Base-by-base conservation (phyloP, 2,113 vertebrate genomes). In the Amia ocellicauda region DNA sequence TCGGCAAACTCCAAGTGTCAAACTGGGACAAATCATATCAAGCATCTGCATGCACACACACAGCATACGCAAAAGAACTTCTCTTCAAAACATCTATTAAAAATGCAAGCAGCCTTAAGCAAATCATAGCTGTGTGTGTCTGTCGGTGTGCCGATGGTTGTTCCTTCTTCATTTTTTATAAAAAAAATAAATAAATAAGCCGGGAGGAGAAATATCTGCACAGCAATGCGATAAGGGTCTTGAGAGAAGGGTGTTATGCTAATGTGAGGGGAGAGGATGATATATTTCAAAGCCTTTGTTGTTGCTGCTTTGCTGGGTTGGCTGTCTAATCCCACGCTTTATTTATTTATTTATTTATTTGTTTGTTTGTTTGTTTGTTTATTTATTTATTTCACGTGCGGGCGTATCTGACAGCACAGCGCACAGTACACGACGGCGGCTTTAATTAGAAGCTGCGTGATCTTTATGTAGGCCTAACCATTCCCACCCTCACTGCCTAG, bases 181-280 rank as follows among this genome's bases (percentile, higher is more conserved):
- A n/a, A n/a, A n/a, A n/a, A n/a, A n/a, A 17, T 56, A 56, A 28
- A 7, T 56, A 56, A 56, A 56, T 29, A 29, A 19, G 29, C 31
- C 26, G 19, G 55, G 55, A 57, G 27, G 2, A 36, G 22, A 20
- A 31, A 36, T 27, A 56, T 9, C 26, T 29, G 27, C 53, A 16
- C 2, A 19, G n/a, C 16, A 16, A 14, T 41, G n/a, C 11, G 23
- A 60, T 47, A 27, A 42, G 20, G 22, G 42, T 40, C 31, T 23
- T 45, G 42, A 42, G 31, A 43, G 60, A 47, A 52, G 23, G 52
- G 70, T 55, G 57, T 68, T 69, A 71, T 69, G 74, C 24, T 74
- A 58, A 78, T 75, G 72, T 72, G 17, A 73, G n/a, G 60, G 49
- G 70, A 76, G 67, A 75, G 74, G 57, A 61, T 63, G 54, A 28